Percentiles rank a stretch among this genome's conserved stretches.
These are phyloP conservation scores for Megalops cyprinoides DNA, from an alignment of 2,797 vertebrate genomes.

Conservation along the genomic window DNA sequence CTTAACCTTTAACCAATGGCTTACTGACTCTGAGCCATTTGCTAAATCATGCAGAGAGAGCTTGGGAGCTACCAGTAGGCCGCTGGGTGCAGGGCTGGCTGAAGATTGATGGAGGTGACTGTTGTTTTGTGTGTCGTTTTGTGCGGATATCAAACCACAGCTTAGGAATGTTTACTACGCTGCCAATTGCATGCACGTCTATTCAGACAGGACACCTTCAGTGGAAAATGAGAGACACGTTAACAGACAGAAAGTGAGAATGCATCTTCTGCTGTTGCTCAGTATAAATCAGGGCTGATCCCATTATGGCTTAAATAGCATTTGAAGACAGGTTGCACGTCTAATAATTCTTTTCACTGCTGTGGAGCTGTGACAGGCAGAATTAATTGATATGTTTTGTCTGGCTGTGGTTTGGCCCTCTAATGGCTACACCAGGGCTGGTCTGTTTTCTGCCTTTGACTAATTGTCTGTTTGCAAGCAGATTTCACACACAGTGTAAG, in stretches of 20 bases:
- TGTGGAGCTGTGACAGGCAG: constrained; percentile 49
- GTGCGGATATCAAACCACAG: constrained; percentile 49
- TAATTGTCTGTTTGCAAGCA: constrained; percentile 63
- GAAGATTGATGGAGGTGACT: constrained; percentile 49
- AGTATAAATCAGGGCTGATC: constrained; percentile 62
- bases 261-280: constrained; percentile 48
- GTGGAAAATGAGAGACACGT: constrained; percentile 34
- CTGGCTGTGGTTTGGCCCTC: constrained; percentile 62
- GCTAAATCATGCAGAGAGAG: constrained; percentile 33
- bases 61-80: constrained; percentile 21
- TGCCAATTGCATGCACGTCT: constrained; percentile 53
- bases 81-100: constrained; percentile 32
- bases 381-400: constrained; percentile 69
- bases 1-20: constrained; percentile 33
- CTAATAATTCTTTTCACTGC: constrained; percentile 52
- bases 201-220: constrained; percentile 47
- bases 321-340: constrained; percentile 53
- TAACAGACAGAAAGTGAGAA: not conserved
- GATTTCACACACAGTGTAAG: constrained; percentile 43
- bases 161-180: constrained; percentile 36
- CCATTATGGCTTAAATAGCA: constrained; percentile 64
- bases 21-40: constrained; percentile 37
- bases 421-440: constrained; percentile 50
- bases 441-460: constrained; percentile 51
- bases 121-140: constrained; percentile 49